phyloP scores from a whole-genome alignment of 2,113 vertebrate genomes.

The Chascanopsetta lugubris region DNA sequence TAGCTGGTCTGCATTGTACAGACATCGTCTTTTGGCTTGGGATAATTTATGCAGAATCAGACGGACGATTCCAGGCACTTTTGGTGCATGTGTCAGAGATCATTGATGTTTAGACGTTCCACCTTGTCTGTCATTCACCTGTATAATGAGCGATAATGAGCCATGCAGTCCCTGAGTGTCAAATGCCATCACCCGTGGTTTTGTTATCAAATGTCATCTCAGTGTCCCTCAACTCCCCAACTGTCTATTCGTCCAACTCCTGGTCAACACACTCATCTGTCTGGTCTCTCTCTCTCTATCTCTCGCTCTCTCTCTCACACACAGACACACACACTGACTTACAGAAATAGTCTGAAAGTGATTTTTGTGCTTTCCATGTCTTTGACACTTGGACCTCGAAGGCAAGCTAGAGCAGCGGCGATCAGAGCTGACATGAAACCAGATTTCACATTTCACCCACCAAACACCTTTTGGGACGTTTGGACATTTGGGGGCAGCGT shows the following conservation, averaged over 20 bases:
- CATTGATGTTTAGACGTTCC: not conserved
- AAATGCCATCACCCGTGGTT: not conserved
- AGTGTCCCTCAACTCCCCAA: conserved; percentile 14
- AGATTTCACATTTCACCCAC: not conserved
- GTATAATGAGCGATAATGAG: conserved; percentile 4
- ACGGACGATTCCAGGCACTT: not conserved
- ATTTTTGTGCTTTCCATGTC: conserved; percentile 2
- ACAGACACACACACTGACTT: not conserved
- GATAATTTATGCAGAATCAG: conserved; percentile 30
- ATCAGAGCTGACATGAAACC: not conserved
- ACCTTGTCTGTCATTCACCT: conserved; percentile 13
- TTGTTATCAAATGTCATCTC: conserved; percentile 18
- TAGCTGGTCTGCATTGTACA: conserved; percentile 10
- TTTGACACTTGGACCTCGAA: conserved; percentile 2
- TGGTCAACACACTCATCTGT: conserved; percentile 1
- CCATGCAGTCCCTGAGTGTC: conserved; percentile 3
- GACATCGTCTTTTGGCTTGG: conserved; percentile 27
- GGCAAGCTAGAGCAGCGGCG: not conserved
- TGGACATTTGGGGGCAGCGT: not conserved
- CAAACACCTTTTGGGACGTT: not conserved
- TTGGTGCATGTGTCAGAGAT: not conserved
- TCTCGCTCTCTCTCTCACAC: too few relatives aligned
- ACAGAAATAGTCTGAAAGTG: not conserved
- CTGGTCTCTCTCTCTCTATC: not conserved
- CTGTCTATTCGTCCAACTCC: not conserved